Percentiles rank a stretch among this genome's conserved stretches.
Evolutionary conservation across 2,113 vertebrate species (phyloP).

Genomic region (Gallinago paraguaiae): DNA sequence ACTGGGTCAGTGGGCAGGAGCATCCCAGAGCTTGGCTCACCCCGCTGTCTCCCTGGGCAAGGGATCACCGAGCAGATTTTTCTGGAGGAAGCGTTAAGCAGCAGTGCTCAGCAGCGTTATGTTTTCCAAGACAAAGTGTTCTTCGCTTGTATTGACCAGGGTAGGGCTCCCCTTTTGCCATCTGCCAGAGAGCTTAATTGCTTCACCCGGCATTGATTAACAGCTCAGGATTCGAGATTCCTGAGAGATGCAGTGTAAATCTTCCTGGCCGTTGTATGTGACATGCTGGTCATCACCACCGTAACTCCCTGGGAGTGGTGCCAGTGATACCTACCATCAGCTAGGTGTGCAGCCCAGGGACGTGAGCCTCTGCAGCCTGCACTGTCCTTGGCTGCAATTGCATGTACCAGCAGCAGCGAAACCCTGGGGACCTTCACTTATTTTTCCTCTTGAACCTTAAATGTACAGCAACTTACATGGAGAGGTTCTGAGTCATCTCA

Average conservation of each 20-base stretch:
- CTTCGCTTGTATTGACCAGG: background rate
- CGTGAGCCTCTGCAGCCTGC: background rate
- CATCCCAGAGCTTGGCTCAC: background rate
- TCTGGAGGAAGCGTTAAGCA: fast-evolving
- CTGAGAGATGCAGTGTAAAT: background rate
- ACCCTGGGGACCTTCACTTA: background rate
- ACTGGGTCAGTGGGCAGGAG: background rate
- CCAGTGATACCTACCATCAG: fast-evolving
- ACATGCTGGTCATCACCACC: background rate
- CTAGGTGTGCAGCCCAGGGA: background rate
- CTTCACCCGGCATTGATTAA: background rate
- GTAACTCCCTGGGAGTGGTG: fast-evolving
- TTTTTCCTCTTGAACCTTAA: background rate
- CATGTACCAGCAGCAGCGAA: background rate
- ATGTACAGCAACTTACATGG: background rate
- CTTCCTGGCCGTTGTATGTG: background rate
- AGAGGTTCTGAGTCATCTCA: background rate
- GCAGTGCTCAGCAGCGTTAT: background rate
- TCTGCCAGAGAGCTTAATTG: background rate
- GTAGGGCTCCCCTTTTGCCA: background rate
- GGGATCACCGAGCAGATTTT: background rate
- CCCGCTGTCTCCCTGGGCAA: background rate
- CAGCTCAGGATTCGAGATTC: background rate
- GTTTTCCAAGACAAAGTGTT: background rate
- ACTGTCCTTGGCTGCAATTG: background rate